A percentile compares a stretch with the other conserved stretches of the same genome.
Conservation (phyloP, 2,797 vertebrate genomes). For the Falco concolor region DNA sequence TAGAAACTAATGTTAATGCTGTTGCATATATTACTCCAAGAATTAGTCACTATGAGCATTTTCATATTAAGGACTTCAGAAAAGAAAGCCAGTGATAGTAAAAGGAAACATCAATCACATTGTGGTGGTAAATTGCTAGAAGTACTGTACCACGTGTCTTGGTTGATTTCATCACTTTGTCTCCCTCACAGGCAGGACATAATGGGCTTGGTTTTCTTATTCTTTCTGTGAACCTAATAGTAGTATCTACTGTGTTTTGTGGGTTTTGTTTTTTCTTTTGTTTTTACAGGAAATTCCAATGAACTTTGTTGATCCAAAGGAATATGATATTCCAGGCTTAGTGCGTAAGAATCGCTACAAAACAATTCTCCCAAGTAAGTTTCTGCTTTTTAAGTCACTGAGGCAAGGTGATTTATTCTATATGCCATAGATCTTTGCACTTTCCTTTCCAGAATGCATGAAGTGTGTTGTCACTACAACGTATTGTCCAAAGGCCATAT, state of each 20-base stretch:
- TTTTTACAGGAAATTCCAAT: slow-evolving; percentile 91
- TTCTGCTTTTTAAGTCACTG: neutral
- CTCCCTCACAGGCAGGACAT: neutral
- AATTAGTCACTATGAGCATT: slow-evolving; percentile 13
- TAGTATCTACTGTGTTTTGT: neutral
- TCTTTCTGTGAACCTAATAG: neutral
- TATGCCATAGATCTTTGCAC: neutral
- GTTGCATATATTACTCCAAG: neutral
- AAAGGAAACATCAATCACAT: slow-evolving; percentile 28
- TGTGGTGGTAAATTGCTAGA: neutral
- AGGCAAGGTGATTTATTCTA: neutral
- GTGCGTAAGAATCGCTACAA: slow-evolving; percentile 99
- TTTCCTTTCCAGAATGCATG: neutral
- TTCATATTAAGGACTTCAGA: slow-evolving; percentile 20
- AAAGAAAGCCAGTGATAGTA: slow-evolving; percentile 8
- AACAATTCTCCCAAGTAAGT: slow-evolving; percentile 98
- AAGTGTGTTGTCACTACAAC: neutral
- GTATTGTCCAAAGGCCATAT: neutral
- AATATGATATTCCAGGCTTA: slow-evolving; percentile 94
- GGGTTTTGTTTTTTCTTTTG: neutral
- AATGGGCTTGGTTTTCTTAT: neutral
- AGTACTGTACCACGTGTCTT: neutral
- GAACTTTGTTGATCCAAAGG: slow-evolving; percentile 98
- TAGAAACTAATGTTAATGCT: neutral
- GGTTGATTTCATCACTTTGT: slow-evolving; percentile 6